phyloP scores from a whole-genome alignment of 2,797 vertebrate species.

The Chanos chanos region DNA sequence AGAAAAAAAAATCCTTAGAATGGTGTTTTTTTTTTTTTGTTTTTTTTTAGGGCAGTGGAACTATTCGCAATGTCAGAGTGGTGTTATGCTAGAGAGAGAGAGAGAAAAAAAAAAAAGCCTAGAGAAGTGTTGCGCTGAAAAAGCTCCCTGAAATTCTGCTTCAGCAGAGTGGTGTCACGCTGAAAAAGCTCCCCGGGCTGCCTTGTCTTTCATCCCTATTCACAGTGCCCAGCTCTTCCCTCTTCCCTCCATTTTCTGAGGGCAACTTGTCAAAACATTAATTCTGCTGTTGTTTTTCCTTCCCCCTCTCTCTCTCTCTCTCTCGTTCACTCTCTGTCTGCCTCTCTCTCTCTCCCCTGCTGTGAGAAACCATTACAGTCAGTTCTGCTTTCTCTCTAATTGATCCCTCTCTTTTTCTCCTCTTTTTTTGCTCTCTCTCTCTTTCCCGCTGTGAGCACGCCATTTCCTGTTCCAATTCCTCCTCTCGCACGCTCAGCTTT shows the following conservation, averaged over 20 bases:
- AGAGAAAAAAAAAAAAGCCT: too few species aligned
- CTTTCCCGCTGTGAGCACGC: conserved; percentile 64
- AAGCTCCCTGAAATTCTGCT: conserved; percentile 42
- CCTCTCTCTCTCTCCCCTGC: conserved; percentile 44
- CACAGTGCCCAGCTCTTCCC: conserved; percentile 28
- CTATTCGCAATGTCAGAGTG: too few species aligned
- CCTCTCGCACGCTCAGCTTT: conserved; percentile 16
- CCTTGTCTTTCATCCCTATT: conserved; percentile 41
- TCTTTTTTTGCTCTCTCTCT: conserved; percentile 43
- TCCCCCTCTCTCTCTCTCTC: conserved; percentile 39
- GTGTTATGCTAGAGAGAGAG: too few species aligned
- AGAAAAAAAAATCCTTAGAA: too few species aligned
- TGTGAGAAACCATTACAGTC: conserved; percentile 70
- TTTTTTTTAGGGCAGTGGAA: too few species aligned
- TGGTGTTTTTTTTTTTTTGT: too few species aligned
- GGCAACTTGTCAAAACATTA: conserved; percentile 60
- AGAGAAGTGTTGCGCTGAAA: conserved; percentile 17
- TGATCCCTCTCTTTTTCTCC: conserved; percentile 57
- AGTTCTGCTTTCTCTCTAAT: conserved; percentile 69
- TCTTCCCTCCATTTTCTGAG: conserved; percentile 14
- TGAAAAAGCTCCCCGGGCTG: conserved; percentile 48
- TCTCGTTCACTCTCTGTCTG: conserved; percentile 23
- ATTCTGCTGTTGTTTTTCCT: conserved; percentile 64
- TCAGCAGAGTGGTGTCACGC: conserved; percentile 46
- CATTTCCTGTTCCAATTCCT: conserved; percentile 64